phyloP scores from a whole-genome alignment of 1,140 invertebrate genomes.

The Centruroides sculpturatus region DNA sequence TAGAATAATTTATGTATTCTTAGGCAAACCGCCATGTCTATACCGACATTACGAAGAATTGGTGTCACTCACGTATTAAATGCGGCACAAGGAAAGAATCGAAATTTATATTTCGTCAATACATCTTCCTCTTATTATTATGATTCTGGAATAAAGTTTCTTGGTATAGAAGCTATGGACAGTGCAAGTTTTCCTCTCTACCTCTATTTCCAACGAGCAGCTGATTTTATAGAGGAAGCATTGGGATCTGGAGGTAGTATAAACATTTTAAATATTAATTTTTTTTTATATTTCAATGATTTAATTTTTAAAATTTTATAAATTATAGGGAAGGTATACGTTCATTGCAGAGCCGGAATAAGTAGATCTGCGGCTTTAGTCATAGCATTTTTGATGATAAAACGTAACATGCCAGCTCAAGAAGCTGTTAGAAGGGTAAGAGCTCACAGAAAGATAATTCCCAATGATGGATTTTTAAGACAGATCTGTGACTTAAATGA shows the following conservation, averaged over 20 bases:
- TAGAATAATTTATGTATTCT: too few species aligned
- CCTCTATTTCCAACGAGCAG: slow-evolving; percentile 57
- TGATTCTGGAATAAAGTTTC: slow-evolving; percentile 52
- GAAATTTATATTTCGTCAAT: slow-evolving; percentile 25
- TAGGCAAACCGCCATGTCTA: slow-evolving; percentile 27
- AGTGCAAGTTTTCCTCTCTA: slow-evolving; percentile 56
- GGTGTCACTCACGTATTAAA: slow-evolving; percentile 34
- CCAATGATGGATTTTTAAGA: slow-evolving; percentile 32
- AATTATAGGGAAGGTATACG: slow-evolving; percentile 50
- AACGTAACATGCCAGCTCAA: slow-evolving; percentile 17
- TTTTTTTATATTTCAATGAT: too few species aligned
- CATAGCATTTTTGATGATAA: slow-evolving; percentile 28
- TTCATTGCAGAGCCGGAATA: slow-evolving; percentile 66
- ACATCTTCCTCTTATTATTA: slow-evolving; percentile 43
- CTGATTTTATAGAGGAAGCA: slow-evolving; percentile 66
- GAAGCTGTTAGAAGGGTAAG: slow-evolving; percentile 28
- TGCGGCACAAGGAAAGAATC: slow-evolving; percentile 26
- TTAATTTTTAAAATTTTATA: background rate
- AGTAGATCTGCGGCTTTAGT: slow-evolving; percentile 65
- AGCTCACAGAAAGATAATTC: slow-evolving; percentile 37
- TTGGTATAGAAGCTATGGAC: slow-evolving; percentile 63
- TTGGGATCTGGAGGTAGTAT: slow-evolving; percentile 34
- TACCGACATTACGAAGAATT: slow-evolving; percentile 22
- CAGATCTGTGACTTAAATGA: slow-evolving; percentile 28
- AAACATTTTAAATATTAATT: background rate